Evolutionary conservation across 2,888 invertebrate genomes (phyloP), one percentile per base, ranked within the genome.

Genomic region (Leucania comma): DNA sequence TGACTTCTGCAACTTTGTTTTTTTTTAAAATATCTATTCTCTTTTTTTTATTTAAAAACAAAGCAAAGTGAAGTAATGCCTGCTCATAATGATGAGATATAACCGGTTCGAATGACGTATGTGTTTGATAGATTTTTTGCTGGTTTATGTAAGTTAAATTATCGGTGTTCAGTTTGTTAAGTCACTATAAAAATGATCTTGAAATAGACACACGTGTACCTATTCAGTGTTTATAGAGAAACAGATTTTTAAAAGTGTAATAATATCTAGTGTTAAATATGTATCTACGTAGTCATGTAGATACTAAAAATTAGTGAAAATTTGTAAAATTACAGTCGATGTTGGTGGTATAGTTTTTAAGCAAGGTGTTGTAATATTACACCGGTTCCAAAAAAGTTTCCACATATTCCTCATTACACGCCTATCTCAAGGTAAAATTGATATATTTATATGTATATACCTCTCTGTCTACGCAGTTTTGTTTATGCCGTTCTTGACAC

Each of bases 371-470:
- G 83, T 63, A 82, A 84, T 72, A 78, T 63, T 67, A 68, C 68
- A 72, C 63, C 67, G 66, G 63, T 79, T 82, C 74, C 72, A 60
- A 78, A 78, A 29, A 80, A 57, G 32, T 81, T 81, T 81, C 77
- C 81, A 76, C 74, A 71, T 68, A 68, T 58, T 72, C 53, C 22
- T 64, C 61, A 50, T 72, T 76, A 65, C 79, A 75, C 82, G 60
- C 76, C 72, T 72, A 78, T 81, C 64, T 86, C 90, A 90, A 91
- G 91, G 91, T 89, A 86, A 89, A 80, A 82, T 80, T 72, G 72
- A 86, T 88, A 86, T 85, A 75, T 82, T 81, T 80, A 64, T 80
- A 64, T 54, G 24, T 80, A 62, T 62, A 46, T 42, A 56, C 32
- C 4, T 48, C 26, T 29, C 20, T 22, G 38, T 20, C 51, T 48